These are phyloP conservation scores for Coccyzus lansbergi DNA, from an alignment of 2,797 vertebrate species.

Conservation along the genomic window DNA sequence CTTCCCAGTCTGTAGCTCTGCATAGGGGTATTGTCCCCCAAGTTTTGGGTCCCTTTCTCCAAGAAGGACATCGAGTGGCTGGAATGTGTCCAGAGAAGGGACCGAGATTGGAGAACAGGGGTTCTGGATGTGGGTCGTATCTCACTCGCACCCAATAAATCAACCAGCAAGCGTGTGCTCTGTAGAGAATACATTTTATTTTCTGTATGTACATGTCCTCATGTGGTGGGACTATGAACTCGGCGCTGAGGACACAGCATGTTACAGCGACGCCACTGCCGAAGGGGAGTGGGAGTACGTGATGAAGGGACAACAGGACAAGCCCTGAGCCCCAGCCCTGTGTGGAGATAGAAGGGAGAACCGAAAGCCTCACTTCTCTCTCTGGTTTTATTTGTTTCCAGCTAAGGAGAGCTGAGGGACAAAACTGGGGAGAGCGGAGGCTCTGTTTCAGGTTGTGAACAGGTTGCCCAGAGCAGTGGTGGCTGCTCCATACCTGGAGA, in stretches of 20 bases:
- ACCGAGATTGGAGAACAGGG: too few species aligned
- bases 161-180: fast-evolving
- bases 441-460: background rate
- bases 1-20: too few species aligned
- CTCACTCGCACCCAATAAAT: fast-evolving
- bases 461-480: too few species aligned
- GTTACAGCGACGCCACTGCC: background rate
- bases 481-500: too few species aligned
- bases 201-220: background rate
- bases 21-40: too few species aligned
- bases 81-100: too few species aligned
- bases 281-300: background rate
- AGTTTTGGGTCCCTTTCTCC: too few species aligned
- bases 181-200: conserved; percentile 7
- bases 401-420: background rate
- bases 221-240: background rate
- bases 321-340: background rate
- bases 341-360: background rate
- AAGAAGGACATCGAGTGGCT: too few species aligned
- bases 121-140: fast-evolving
- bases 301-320: background rate
- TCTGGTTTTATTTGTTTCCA: background rate
- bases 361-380: background rate
- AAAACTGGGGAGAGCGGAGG: background rate
- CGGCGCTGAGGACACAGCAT: background rate